Evolutionary conservation across 2,113 vertebrate genomes (phyloP), one percentile per base, ranked within the genome.

Genomic region (Brachyhypopomus gauderio): DNA sequence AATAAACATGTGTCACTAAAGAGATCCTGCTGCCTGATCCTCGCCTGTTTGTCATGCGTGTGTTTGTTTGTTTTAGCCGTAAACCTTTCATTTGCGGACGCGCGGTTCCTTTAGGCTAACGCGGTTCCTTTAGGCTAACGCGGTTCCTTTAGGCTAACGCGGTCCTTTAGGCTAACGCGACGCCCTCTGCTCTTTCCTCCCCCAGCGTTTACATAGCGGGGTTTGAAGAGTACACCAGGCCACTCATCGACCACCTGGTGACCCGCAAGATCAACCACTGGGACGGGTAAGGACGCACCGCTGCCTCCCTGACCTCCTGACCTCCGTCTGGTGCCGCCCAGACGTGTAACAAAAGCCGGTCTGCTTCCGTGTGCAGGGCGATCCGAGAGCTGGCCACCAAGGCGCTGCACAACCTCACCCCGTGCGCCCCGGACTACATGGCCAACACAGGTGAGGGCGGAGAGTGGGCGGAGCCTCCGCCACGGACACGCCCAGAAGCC

Each of bases 181-280:
- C 23, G 55, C 3, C 0, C 11, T 20, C 38, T 27, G 0, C 20
- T 78, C 52, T 55, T 45, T 81, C 64, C 73, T 59, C 72, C 85
- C 78, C 30, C 86, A 99, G 98, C 81, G 94, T 95, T 41, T 95
- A 94, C 41, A 87, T 98, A 45, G 95, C 97, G 34, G 90, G 94
- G 80, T 99, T 99, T 89, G 87, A 95, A 14, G 96, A 99, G 81
- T 99, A 99, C 84, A 97, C 96, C 22, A 89, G 87, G 45, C 89
- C 95, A 0, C 93, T 99, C 93, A 97, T 98, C 0, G 94, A 99
- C 66, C 97, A 99, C 89, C 91, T 99, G 86, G 83, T 96, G 72
- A 48, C 91, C 84, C 92, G 92, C 94, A 99, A 99, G 90, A 91
- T 97, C 85, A 96, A 92, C 87, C 97, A 99, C 84, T 98, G 97